Evolutionary conservation across 2,888 invertebrate species (phyloP).

Genomic region (Volucella inflata): DNA sequence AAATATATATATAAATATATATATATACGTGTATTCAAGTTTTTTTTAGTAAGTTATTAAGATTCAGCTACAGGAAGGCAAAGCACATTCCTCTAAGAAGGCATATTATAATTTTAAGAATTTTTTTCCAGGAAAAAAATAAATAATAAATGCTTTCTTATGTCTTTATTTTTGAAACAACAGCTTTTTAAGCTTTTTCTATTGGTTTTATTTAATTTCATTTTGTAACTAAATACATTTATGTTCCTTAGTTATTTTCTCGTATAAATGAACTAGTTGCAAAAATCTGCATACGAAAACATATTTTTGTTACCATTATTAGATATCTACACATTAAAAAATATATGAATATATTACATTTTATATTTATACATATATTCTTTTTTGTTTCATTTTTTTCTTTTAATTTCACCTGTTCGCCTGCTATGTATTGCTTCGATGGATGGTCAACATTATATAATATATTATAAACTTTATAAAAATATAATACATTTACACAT

Average conservation of each 20-base stretch:
- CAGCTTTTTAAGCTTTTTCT: constrained; percentile 72
- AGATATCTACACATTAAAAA: constrained; percentile 27
- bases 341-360: constrained; percentile 49
- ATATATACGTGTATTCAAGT: constrained; percentile 15
- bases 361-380: constrained; percentile 76
- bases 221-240: constrained; percentile 24
- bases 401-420: constrained; percentile 83
- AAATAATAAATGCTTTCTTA: constrained; percentile 50
- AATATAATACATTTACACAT: constrained; percentile 49
- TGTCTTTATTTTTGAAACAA: constrained; percentile 48
- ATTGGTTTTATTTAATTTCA: constrained; percentile 14
- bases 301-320: constrained; percentile 37
- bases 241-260: constrained; percentile 27
- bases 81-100: not conserved
- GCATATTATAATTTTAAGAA: not conserved
- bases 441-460: constrained; percentile 80
- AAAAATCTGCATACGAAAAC: constrained; percentile 20
- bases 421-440: constrained; percentile 82
- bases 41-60: constrained; percentile 46
- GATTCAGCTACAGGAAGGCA: constrained; percentile 25
- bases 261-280: constrained; percentile 25
- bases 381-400: constrained; percentile 79
- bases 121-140: constrained; percentile 34
- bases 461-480: constrained; percentile 56
- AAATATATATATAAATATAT: too few species aligned